Conservation (phyloP, 1,140 invertebrate species). For the Cotesia vestalis region DNA sequence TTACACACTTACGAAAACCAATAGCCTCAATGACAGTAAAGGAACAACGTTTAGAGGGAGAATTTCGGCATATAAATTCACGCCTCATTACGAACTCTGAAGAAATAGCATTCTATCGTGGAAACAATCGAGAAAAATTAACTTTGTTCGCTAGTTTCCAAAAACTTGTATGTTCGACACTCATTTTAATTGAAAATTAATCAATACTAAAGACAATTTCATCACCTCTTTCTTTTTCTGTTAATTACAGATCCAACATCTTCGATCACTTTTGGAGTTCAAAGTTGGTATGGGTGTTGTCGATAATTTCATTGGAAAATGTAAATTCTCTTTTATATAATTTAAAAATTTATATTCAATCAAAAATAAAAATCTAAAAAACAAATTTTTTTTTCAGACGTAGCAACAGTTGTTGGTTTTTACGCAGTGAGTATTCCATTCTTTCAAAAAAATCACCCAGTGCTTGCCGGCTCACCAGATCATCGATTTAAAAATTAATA, state of each 20-base stretch:
- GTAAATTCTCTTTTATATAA: constrained; percentile 63
- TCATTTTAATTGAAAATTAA: constrained; percentile 19
- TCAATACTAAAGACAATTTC: constrained; percentile 15
- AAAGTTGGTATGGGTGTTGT: constrained; percentile 91
- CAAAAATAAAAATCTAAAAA: not conserved
- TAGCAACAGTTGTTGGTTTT: constrained; percentile 95
- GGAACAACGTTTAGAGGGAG: constrained; percentile 96
- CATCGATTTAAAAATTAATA: constrained; percentile 84
- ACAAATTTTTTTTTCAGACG: constrained; percentile 71
- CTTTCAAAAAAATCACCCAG: constrained; percentile 75
- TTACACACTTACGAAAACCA: constrained; percentile 84
- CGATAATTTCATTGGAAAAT: constrained; percentile 97
- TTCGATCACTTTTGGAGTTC: constrained; percentile 91
- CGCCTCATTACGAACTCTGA: constrained; percentile 97
- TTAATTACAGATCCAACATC: constrained; percentile 72
- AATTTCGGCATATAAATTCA: constrained; percentile 96
- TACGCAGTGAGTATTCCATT: constrained; percentile 95
- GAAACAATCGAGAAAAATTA: constrained; percentile 87
- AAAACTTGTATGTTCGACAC: constrained; percentile 76
- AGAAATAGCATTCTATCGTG: constrained; percentile 97
- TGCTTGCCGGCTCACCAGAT: constrained; percentile 67
- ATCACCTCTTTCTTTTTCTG: not conserved
- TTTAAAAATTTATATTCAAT: not conserved
- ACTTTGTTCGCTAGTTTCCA: constrained; percentile 89
- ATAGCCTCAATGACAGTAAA: constrained; percentile 88